A percentile compares a stretch with the other conserved stretches of the same genome.
Conservation (phyloP, 2,113 vertebrate genomes). For the Phycodurus eques region DNA sequence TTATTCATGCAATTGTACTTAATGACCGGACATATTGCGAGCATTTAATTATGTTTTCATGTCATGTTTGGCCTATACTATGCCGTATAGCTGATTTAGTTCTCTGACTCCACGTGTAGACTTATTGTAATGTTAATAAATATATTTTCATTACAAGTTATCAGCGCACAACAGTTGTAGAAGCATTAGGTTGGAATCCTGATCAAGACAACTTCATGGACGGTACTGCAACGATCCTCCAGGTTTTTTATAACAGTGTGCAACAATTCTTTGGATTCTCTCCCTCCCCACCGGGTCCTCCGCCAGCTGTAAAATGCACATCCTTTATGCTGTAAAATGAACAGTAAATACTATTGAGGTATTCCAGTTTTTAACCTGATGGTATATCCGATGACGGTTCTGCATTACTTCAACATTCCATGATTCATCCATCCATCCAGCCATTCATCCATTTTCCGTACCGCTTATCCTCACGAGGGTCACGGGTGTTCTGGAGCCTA, state of each 20-base stretch:
- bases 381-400: not conserved
- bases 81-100: not conserved
- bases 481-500: no score
- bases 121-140: not conserved
- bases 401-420: not conserved
- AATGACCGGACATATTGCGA: not conserved
- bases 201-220: not conserved
- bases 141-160: not conserved
- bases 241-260: slow-evolving; percentile 25
- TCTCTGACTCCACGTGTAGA: not conserved
- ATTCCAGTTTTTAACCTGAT: not conserved
- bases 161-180: not conserved
- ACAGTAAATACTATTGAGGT: not conserved
- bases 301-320: slow-evolving; percentile 33
- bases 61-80: no score
- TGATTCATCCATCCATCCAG: not conserved
- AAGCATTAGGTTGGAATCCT: not conserved
- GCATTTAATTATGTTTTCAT: no score
- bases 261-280: slow-evolving; percentile 1
- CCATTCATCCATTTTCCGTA: no score
- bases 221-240: not conserved
- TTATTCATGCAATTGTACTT: not conserved
- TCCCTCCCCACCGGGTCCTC: not conserved
- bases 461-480: no score
- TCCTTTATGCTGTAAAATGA: slow-evolving; percentile 40